A percentile compares a stretch with the other conserved stretches of the same genome.
phyloP scores from a whole-genome alignment of 2,888 invertebrate species.

The Rhorus exstirpatorius region DNA sequence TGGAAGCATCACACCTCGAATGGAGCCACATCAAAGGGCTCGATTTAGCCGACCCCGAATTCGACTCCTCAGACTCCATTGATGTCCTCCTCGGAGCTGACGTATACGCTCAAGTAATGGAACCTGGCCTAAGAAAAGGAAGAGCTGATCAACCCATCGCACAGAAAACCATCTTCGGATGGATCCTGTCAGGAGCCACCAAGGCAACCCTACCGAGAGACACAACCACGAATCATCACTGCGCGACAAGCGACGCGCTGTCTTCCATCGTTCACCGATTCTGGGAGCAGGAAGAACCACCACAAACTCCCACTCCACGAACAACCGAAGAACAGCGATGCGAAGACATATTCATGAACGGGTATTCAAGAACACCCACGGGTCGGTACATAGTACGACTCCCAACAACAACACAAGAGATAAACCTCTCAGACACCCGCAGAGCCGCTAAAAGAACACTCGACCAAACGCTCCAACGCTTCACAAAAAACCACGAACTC shows the following conservation, averaged over 20 bases:
- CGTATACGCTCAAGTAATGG: conserved; percentile 16
- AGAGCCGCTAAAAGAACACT: too few relatives aligned
- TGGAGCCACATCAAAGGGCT: too few relatives aligned
- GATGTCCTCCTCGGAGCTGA: conserved; percentile 38
- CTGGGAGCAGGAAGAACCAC: conserved; percentile 3
- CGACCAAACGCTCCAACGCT: too few relatives aligned
- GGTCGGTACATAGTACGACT: conserved; percentile 18
- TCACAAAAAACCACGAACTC: too few relatives aligned
- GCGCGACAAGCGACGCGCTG: background rate
- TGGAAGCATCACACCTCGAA: too few relatives aligned
- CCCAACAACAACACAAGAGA: background rate
- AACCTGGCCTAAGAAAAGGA: conserved; percentile 16
- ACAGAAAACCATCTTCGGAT: conserved; percentile 27
- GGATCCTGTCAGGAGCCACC: too few relatives aligned
- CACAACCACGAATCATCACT: too few relatives aligned
- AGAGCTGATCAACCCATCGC: background rate
- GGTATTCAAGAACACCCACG: background rate
- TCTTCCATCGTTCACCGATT: background rate
- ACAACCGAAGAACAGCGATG: background rate
- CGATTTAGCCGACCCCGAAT: background rate
- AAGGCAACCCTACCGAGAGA: too few relatives aligned
- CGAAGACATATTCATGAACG: background rate
- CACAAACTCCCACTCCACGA: background rate
- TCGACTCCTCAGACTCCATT: background rate
- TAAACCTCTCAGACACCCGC: too few relatives aligned